Base-by-base conservation (phyloP, 2,113 vertebrate species). In the Phaethon lepturus region DNA sequence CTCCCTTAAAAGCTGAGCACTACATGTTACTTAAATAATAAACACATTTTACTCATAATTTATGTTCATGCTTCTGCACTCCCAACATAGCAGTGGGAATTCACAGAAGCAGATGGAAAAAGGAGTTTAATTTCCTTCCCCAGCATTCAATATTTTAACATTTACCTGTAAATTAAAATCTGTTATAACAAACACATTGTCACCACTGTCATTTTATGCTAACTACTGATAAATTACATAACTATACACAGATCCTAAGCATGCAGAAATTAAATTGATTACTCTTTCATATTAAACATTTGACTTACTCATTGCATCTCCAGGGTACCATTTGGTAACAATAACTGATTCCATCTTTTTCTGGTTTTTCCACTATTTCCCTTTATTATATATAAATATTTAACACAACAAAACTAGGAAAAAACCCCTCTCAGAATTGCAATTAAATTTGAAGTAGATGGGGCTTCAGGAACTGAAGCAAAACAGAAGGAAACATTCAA, bases 301-400 rank as follows among this genome's bases (percentile, higher is more conserved):
- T 67, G 33, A 93, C 22, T 83, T 72, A 47, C 10, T 91, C 35
- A 58, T 69, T 82, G 13, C 53, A 72, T 79, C 58, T 72, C 55
- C 55, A 82, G 26, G 20, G 68, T 60, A 78, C 24, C 25, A n/a
- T 47, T 73, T 42, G 19, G 28, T 56, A 69, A 86, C 25, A 91
- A 45, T 68, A 94, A 66, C 38, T 69, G 10, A 75, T 74, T 8
- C 11, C 20, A 66, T 17, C 17, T 86, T 71, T 81, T 35, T 42
- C 56, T 64, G 15, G 76, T 96, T 80, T 58, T 80, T 93, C 15
- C 5, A 63, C 25, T 72, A 31, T 56, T 95, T 75, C 31, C 35
- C 16, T 90, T 91, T 91, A 93, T 88, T 84, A 71, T 23, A 59
- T 72, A 84, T 64, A 71, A 95, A 80, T 58, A 94, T 67, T 84